Conservation (phyloP, 2,797 vertebrate genomes). For the Peromyscus eremicus region DNA sequence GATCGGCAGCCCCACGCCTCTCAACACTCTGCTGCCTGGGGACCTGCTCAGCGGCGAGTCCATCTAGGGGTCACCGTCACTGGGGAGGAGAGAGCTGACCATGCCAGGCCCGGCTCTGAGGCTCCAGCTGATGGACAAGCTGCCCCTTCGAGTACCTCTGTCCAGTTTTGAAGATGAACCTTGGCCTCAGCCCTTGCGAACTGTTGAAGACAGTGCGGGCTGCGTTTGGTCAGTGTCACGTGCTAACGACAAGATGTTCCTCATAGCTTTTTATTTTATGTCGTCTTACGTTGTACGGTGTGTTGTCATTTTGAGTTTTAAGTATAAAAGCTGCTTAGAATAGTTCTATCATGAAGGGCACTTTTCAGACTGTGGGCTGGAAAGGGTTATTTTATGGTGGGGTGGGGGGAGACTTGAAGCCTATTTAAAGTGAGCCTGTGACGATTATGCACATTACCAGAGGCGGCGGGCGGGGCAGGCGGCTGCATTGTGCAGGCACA, state of each 20-base stretch:
- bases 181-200: conserved; percentile 88
- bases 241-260: conserved; percentile 87
- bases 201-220: conserved; percentile 91
- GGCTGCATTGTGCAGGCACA: conserved; percentile 70
- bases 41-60: conserved; percentile 98
- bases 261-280: conserved; percentile 86
- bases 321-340: conserved; percentile 94
- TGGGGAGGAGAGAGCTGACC: conserved; percentile 84
- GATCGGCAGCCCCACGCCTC: conserved; percentile 95
- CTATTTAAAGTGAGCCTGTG: conserved; percentile 91
- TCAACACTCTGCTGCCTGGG: conserved; percentile 97
- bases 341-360: conserved; percentile 93
- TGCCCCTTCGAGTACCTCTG: conserved; percentile 90
- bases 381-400: conserved; percentile 89
- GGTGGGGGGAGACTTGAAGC: conserved; percentile 88
- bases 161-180: conserved; percentile 86
- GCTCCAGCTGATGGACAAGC: conserved; percentile 84
- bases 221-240: conserved; percentile 86
- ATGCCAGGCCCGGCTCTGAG: conserved; percentile 86
- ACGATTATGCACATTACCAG: conserved; percentile 91
- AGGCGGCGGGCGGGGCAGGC: conserved; percentile 84
- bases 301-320: conserved; percentile 88
- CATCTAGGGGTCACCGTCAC: conserved; percentile 91
- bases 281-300: conserved; percentile 90
- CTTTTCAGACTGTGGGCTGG: conserved; percentile 92